Conservation (phyloP, 2,888 invertebrate genomes). For the Diadegma fenestrale region DNA sequence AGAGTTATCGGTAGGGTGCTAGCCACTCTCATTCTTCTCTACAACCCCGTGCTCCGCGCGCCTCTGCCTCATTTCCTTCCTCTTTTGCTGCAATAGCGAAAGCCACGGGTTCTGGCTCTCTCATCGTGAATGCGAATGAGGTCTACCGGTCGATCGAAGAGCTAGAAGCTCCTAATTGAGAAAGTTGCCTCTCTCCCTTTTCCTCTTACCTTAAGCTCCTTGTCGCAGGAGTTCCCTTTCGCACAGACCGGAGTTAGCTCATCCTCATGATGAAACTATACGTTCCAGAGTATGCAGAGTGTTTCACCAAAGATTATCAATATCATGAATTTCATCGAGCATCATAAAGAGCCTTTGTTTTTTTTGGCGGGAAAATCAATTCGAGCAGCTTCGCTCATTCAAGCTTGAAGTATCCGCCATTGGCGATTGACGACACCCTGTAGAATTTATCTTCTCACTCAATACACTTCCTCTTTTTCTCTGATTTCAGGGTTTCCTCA, state of each 20-base stretch:
- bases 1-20: slow-evolving; percentile 59
- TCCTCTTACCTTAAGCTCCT: slow-evolving; percentile 14
- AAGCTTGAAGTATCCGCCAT: neutral
- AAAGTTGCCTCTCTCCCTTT: slow-evolving; percentile 74
- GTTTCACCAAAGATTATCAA: slow-evolving; percentile 13
- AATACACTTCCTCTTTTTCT: slow-evolving; percentile 7
- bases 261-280: slow-evolving; percentile 36
- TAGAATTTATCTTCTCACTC: neutral
- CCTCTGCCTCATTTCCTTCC: neutral
- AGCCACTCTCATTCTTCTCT: slow-evolving; percentile 58
- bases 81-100: slow-evolving; percentile 72
- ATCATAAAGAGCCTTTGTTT: neutral
- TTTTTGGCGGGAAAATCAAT: neutral
- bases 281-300: slow-evolving; percentile 37
- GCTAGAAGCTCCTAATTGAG: slow-evolving; percentile 78
- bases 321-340: neutral
- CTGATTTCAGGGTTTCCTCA: slow-evolving; percentile 25
- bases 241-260: slow-evolving; percentile 49
- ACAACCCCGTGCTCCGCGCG: neutral
- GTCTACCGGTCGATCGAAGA: slow-evolving; percentile 76
- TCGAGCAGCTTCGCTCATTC: neutral
- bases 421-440: neutral
- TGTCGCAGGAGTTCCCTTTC: slow-evolving; percentile 64
- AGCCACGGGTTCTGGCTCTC: slow-evolving; percentile 38
- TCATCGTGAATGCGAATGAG: slow-evolving; percentile 80